Evolutionary conservation across 2,797 vertebrate genomes (phyloP), one percentile per base, ranked within the genome.

Genomic region (Anguilla obscura): DNA sequence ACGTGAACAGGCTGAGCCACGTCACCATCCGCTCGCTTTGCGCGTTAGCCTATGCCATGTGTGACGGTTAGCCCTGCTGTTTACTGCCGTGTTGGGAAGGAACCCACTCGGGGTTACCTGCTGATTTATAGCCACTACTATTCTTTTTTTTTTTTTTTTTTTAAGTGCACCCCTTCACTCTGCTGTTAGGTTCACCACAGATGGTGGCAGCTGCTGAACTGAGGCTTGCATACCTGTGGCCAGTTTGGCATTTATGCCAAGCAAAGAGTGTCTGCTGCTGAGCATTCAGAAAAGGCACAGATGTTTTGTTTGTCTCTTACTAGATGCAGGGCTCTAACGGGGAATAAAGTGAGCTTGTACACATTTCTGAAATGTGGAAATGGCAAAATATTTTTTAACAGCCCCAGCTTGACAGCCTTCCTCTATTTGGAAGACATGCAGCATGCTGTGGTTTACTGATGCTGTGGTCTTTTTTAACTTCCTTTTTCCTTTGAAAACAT

Each of bases 401-500:
- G 36, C 36, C 3, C 74, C 1, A 40, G 74, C 36, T 45, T 3
- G 74, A 79, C 45, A 33, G 24, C 21, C 16, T 18, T 45, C 21
- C 45, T 10, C 79, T 27, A 50, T 45, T 30, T 63, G 56, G 83
- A 58, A 27, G 33, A 30, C n/a, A n/a, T 85, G 27, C 27, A 71
- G 63, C 48, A 56, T 88, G 87, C 63, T 85, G 82, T 80, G 45
- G 63, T 58, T 74, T 45, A 36, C 36, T 30, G 50, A 0, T 27
- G 3, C 24, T 71, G 33, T 76, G 33, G 36, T 40, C 71, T 52
- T 52, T 52, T 76, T 71, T 60, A 21, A 84, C 14, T 76, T 85
- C 30, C 30, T 60, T 2, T 71, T 88, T 52, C 45, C 36, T 27
- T 8, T 66, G 45, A 66, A 33, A 80, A 91, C 79, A 74, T 85